Percentiles rank a stretch among this genome's conserved stretches.
Evolutionary conservation across 2,797 vertebrate species (phyloP).

Genomic region (Fratercula arctica): DNA sequence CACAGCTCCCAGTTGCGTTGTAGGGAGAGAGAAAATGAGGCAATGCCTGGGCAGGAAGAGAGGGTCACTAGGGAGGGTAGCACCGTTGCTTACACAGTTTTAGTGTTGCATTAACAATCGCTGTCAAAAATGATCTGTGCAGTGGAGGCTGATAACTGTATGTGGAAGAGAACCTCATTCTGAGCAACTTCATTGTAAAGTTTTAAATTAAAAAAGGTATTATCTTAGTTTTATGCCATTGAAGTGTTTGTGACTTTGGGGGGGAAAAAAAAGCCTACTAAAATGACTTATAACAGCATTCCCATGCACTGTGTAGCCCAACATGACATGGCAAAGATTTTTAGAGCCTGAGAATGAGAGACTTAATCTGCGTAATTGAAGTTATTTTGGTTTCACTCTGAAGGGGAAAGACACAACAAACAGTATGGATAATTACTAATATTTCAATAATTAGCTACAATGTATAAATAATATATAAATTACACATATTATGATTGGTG

Average conservation of each 20-base stretch:
- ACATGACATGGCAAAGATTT: not conserved
- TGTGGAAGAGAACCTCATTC: not conserved
- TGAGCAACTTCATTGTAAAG: not conserved
- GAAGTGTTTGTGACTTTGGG: not conserved
- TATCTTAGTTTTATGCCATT: not conserved
- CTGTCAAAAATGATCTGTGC: not conserved
- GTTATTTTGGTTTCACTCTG: not conserved
- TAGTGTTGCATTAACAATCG: not conserved
- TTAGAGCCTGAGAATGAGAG: not conserved
- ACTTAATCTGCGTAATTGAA: not conserved
- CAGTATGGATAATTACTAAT: not conserved
- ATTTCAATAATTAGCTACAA: not conserved
- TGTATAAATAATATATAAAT: not conserved
- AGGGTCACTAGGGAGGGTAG: not conserved
- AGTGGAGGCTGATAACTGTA: not conserved
- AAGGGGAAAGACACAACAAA: not conserved
- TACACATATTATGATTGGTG: fast-evolving
- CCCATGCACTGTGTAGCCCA: fast-evolving
- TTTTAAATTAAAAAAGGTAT: not conserved
- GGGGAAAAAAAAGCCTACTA: not conserved
- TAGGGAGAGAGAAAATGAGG: not conserved
- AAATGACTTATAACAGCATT: not conserved
- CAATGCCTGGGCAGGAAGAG: not conserved
- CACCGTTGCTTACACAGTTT: not conserved
- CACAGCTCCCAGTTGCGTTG: not conserved